These are phyloP conservation scores for Marmota monax DNA, from an alignment of 2,113 vertebrate species.

Conservation along the genomic window DNA sequence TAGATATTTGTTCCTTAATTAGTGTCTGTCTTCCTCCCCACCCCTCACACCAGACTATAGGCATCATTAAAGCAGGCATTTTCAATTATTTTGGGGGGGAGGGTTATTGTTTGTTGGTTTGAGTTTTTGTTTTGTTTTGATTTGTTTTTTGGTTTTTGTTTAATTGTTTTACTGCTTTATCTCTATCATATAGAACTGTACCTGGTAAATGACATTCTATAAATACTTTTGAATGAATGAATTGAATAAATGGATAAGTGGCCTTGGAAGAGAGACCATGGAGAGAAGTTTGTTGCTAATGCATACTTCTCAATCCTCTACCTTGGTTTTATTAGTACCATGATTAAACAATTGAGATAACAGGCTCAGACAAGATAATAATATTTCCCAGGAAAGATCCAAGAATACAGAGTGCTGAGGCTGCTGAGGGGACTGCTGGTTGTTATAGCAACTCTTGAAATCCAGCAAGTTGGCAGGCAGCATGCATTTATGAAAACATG, in stretches of 20 bases:
- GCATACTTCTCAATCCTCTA: slow-evolving; percentile 7
- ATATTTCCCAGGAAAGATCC: slow-evolving; percentile 67
- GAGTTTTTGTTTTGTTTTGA: neutral
- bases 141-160: neutral
- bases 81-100: neutral
- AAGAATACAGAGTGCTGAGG: slow-evolving; percentile 41
- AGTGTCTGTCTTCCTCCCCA: neutral
- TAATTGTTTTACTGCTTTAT: neutral
- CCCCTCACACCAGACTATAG: neutral
- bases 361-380: slow-evolving; percentile 65
- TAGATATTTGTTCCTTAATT: neutral
- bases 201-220: neutral
- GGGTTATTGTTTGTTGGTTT: neutral
- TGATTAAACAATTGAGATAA: slow-evolving; percentile 65
- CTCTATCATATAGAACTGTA: neutral
- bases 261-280: neutral
- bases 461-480: slow-evolving; percentile 67
- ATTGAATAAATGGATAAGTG: slow-evolving; percentile 43
- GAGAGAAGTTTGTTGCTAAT: slow-evolving; percentile 47
- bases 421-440: slow-evolving; percentile 61
- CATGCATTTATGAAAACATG: slow-evolving; percentile 61
- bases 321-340: slow-evolving; percentile 48
- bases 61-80: neutral
- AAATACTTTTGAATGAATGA: slow-evolving; percentile 60
- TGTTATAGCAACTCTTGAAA: slow-evolving; percentile 78